These are phyloP conservation scores for Melitaea athalia DNA, from an alignment of 2,888 invertebrate genomes.

Conservation along the genomic window DNA sequence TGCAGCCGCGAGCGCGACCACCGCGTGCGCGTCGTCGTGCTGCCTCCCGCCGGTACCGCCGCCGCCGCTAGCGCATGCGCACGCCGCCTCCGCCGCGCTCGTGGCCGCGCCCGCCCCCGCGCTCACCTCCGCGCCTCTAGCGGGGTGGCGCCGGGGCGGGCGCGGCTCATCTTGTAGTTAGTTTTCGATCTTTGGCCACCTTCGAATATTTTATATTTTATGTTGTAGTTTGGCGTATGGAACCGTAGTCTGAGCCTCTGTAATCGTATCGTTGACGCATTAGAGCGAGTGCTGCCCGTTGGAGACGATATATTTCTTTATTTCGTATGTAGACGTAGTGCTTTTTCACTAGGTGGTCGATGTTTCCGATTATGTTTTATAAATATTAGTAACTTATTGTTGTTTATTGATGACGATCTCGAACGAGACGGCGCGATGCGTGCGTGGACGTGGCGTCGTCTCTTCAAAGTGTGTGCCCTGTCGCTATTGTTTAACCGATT, in stretches of 20 bases:
- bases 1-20: slow-evolving; percentile 54
- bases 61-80: slow-evolving; percentile 38
- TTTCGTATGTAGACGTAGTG: slow-evolving; percentile 26
- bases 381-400: background rate
- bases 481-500: slow-evolving; percentile 10
- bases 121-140: background rate
- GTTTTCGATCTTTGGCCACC: slow-evolving; percentile 11
- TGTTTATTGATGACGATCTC: too few species aligned
- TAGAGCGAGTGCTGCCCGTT: slow-evolving; percentile 12
- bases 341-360: slow-evolving; percentile 19
- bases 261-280: slow-evolving; percentile 6
- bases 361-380: background rate
- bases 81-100: slow-evolving; percentile 23
- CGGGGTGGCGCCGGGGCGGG: background rate
- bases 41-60: slow-evolving; percentile 40
- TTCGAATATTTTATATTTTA: background rate
- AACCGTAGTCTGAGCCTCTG: background rate
- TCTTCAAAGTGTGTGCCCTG: slow-evolving; percentile 1
- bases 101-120: background rate
- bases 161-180: slow-evolving; percentile 5
- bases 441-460: slow-evolving; percentile 6
- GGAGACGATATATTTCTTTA: slow-evolving; percentile 12
- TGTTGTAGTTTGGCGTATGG: slow-evolving; percentile 8
- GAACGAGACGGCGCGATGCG: slow-evolving; percentile 9
- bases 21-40: slow-evolving; percentile 59